phyloP scores from a whole-genome alignment of 2,888 invertebrate genomes.

The Liodrosophila aerea region DNA sequence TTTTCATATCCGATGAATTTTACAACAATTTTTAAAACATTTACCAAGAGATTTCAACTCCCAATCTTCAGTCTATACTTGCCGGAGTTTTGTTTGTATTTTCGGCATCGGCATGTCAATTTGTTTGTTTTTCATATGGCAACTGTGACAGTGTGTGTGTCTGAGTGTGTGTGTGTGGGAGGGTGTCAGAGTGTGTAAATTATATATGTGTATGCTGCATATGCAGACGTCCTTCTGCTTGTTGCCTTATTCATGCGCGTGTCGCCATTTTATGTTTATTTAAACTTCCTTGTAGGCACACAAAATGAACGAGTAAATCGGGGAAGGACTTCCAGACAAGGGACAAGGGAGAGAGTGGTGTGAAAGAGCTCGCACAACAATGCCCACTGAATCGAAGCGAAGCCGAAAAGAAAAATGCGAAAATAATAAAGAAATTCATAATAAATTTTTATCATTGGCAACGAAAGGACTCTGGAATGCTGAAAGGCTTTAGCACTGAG shows the following conservation, averaged over 20 bases:
- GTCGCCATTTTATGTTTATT: constrained; percentile 75
- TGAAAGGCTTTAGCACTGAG: constrained; percentile 33
- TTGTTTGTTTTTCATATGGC: constrained; percentile 67
- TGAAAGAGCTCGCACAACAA: constrained; percentile 28
- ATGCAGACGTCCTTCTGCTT: constrained; percentile 46
- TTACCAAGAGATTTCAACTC: constrained; percentile 45
- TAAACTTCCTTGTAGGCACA: constrained; percentile 66
- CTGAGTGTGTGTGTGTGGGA: constrained; percentile 15
- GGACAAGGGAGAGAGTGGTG: constrained; percentile 7
- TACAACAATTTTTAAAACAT: constrained; percentile 67
- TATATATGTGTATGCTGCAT: constrained; percentile 42
- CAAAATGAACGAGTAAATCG: constrained; percentile 17
- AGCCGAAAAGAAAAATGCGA: constrained; percentile 5
- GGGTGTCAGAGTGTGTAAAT: constrained; percentile 41
- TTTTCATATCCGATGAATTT: constrained; percentile 80
- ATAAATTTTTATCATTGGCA: constrained; percentile 62
- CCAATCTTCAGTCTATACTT: constrained; percentile 3
- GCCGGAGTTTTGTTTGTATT: constrained; percentile 53
- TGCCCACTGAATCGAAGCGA: constrained; percentile 29
- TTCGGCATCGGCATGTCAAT: constrained; percentile 69
- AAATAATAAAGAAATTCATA: constrained; percentile 65
- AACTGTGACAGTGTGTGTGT: constrained; percentile 10
- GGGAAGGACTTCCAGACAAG: neutral
- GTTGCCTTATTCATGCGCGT: constrained; percentile 58
- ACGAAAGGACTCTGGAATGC: constrained; percentile 16